A percentile compares a stretch with the other conserved stretches of the same genome.
phyloP scores from a whole-genome alignment of 2,797 vertebrate genomes.

The Paratrypauchen microcephalus region DNA sequence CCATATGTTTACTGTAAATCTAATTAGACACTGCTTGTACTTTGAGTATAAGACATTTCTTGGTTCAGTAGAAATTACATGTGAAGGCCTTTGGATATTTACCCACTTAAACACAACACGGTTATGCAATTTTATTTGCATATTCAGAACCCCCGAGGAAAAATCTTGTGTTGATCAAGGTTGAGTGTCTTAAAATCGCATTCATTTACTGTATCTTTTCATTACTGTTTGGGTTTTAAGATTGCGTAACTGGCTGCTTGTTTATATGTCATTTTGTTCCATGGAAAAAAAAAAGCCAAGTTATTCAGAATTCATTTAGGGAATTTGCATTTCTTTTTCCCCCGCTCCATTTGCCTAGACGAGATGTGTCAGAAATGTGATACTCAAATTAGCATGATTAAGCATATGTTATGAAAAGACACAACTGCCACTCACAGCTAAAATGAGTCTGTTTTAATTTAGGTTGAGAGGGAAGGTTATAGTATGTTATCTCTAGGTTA shows the following conservation, averaged over 20 bases:
- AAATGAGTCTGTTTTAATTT: neutral
- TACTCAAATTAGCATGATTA: slow-evolving; percentile 6
- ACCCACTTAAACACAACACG: slow-evolving; percentile 61
- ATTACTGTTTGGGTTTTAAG: slow-evolving; percentile 28
- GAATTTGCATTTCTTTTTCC: slow-evolving; percentile 18
- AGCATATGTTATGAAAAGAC: slow-evolving; percentile 16
- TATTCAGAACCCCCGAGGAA: slow-evolving; percentile 39
- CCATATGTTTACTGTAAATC: slow-evolving; percentile 47
- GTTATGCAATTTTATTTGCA: slow-evolving; percentile 70
- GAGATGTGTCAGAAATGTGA: neutral
- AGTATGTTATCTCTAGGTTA: slow-evolving; percentile 10
- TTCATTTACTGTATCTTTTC: slow-evolving; percentile 32
- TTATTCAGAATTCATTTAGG: slow-evolving; percentile 16
- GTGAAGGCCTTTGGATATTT: slow-evolving; percentile 65
- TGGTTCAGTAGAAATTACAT: slow-evolving; percentile 49
- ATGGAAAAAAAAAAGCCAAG: slow-evolving; percentile 8
- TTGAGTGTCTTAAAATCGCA: slow-evolving; percentile 45
- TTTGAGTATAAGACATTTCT: slow-evolving; percentile 40
- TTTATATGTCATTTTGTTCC: slow-evolving; percentile 5
- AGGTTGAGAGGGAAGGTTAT: neutral
- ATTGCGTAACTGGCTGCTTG: slow-evolving; percentile 25
- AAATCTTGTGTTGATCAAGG: slow-evolving; percentile 49
- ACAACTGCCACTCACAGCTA: slow-evolving; percentile 24
- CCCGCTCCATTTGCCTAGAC: neutral
- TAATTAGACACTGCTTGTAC: slow-evolving; percentile 37